A percentile compares a stretch with the other conserved stretches of the same genome.
phyloP scores from a whole-genome alignment of 2,113 vertebrate species.

The Hyaena hyaena region DNA sequence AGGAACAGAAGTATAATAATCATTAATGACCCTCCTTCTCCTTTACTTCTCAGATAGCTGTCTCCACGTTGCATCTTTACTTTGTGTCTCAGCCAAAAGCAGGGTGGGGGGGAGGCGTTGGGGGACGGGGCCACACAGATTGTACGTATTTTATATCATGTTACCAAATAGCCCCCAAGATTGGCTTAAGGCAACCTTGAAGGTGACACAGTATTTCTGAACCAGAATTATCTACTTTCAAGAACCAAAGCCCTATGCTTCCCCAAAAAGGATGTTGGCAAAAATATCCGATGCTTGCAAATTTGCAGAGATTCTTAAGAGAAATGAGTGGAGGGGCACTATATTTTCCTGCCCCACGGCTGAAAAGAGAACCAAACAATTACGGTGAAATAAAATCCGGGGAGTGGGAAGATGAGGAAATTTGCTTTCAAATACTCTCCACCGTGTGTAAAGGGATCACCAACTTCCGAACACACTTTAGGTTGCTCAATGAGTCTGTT shows the following conservation, averaged over 20 bases:
- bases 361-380: background rate
- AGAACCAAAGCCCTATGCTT: slow-evolving; percentile 74
- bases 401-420: background rate
- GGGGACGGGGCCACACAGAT: slow-evolving; percentile 31
- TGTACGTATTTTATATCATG: slow-evolving; percentile 79
- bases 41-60: slow-evolving; percentile 77
- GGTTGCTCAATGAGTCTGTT: slow-evolving; percentile 81
- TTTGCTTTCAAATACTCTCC: slow-evolving; percentile 52
- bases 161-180: slow-evolving; percentile 81
- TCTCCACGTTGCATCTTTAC: slow-evolving; percentile 67
- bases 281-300: slow-evolving; percentile 59
- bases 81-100: slow-evolving; percentile 78
- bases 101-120: background rate
- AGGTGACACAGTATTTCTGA: slow-evolving; percentile 75
- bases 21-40: slow-evolving; percentile 76
- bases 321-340: background rate
- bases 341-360: background rate
- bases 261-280: background rate
- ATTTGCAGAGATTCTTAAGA: slow-evolving; percentile 42
- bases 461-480: slow-evolving; percentile 77
- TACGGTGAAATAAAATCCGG: slow-evolving; percentile 17
- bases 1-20: slow-evolving; percentile 77
- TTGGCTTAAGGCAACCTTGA: slow-evolving; percentile 81
- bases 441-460: slow-evolving; percentile 32
- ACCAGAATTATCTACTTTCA: slow-evolving; percentile 80